phyloP scores from a whole-genome alignment of 2,113 vertebrate genomes.

The Todiramphus chloris region DNA sequence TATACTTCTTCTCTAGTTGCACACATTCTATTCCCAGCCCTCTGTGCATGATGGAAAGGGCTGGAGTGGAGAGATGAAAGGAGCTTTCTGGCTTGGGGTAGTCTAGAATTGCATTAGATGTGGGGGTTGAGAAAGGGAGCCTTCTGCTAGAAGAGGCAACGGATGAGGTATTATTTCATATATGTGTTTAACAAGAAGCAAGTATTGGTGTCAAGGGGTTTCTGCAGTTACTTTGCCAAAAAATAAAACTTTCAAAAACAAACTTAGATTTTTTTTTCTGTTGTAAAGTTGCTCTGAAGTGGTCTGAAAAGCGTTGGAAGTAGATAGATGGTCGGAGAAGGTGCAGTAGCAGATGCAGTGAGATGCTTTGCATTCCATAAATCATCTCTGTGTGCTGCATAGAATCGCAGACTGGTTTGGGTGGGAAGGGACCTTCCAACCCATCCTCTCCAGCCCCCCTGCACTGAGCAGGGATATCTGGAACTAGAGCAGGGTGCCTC shows the following conservation, averaged over 20 bases:
- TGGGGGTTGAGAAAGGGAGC: not conserved
- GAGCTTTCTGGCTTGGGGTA: not conserved
- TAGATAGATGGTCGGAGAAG: not conserved
- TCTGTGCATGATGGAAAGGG: not conserved
- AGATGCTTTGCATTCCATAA: not conserved
- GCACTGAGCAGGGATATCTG: no score
- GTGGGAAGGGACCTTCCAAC: no score
- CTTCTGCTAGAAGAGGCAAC: not conserved
- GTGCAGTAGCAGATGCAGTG: not conserved
- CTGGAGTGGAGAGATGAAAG: not conserved
- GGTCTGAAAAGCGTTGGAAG: not conserved
- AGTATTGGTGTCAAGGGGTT: not conserved
- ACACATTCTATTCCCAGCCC: not conserved
- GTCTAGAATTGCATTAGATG: not conserved
- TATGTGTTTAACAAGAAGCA: not conserved
- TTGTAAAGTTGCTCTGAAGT: not conserved
- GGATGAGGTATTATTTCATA: not conserved
- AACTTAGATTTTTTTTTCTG: not conserved
- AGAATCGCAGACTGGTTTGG: no score
- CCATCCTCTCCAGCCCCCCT: no score
- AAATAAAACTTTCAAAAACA: no score
- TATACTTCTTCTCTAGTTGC: not conserved
- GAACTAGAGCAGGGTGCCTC: not conserved
- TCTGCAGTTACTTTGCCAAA: not conserved
- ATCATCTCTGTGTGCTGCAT: not conserved